Evolutionary conservation across 2,113 vertebrate species (phyloP).

Genomic region (Perccottus glenii): DNA sequence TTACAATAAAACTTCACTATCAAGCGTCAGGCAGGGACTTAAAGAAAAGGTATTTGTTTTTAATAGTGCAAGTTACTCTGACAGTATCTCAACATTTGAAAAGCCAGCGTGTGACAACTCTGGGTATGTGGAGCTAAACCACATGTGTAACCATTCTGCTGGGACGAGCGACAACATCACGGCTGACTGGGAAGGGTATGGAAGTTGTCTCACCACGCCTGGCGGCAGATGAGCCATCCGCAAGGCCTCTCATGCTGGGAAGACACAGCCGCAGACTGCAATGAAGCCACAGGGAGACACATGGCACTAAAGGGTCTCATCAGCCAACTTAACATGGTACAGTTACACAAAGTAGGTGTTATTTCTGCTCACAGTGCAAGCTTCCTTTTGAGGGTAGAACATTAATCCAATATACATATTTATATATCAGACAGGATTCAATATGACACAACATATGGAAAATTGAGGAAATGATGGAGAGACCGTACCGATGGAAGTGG

Average conservation of each 20-base stretch:
- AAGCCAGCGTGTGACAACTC: conserved; percentile 18
- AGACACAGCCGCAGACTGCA: conserved; percentile 19
- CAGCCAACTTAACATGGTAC: background rate
- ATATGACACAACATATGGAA: conserved; percentile 17
- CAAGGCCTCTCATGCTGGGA: conserved; percentile 10
- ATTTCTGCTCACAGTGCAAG: background rate
- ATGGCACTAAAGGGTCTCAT: background rate
- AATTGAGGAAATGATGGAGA: conserved; percentile 38
- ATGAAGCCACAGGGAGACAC: conserved; percentile 20
- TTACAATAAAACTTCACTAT: no score
- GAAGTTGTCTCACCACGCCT: conserved; percentile 32
- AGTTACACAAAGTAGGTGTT: background rate
- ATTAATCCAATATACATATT: conserved; percentile 1
- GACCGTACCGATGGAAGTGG: conserved; percentile 18
- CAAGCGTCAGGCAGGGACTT: no score
- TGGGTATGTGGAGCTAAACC: background rate
- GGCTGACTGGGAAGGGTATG: conserved; percentile 16
- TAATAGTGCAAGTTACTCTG: conserved; percentile 7
- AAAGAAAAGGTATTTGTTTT: conserved; percentile 16
- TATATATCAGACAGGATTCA: conserved; percentile 11
- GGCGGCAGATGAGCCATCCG: conserved; percentile 21
- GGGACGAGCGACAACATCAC: conserved; percentile 10
- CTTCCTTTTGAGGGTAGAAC: conserved; percentile 1
- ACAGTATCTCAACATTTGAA: conserved; percentile 10
- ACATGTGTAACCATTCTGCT: conserved; percentile 25